These are phyloP conservation scores for Morone chrysops DNA, from an alignment of 2,113 vertebrate species.

Conservation along the genomic window DNA sequence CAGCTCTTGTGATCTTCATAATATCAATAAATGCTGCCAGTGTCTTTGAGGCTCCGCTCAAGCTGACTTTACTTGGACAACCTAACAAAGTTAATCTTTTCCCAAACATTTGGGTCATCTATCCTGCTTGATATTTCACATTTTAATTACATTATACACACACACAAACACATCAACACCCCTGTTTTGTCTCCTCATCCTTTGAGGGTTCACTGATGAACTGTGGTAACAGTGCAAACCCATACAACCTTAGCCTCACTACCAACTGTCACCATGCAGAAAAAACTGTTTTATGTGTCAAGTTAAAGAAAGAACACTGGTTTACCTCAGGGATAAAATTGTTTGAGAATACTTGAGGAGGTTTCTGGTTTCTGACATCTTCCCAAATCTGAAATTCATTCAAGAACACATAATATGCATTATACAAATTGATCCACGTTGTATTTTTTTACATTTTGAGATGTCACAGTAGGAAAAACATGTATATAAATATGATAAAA, in stretches of 20 bases:
- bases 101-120: no score
- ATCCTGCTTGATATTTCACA: neutral
- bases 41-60: neutral
- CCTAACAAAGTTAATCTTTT: neutral
- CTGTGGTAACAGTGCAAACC: neutral
- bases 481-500: no score
- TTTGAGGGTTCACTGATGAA: neutral
- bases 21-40: neutral
- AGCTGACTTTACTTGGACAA: neutral
- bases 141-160: neutral
- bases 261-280: no score
- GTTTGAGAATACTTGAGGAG: constrained; percentile 66
- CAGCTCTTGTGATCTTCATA: neutral
- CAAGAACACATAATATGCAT: neutral
- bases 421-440: neutral
- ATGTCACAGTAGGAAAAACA: neutral
- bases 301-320: neutral
- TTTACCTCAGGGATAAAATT: constrained; percentile 75
- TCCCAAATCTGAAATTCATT: constrained; percentile 71
- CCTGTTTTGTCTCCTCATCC: neutral
- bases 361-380: constrained; percentile 41
- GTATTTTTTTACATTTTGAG: neutral
- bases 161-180: neutral
- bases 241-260: neutral
- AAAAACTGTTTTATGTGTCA: neutral